Evolutionary conservation across 2,888 invertebrate species (phyloP), one percentile per base, ranked within the genome.

Genomic region (Lucinisca nassula): DNA sequence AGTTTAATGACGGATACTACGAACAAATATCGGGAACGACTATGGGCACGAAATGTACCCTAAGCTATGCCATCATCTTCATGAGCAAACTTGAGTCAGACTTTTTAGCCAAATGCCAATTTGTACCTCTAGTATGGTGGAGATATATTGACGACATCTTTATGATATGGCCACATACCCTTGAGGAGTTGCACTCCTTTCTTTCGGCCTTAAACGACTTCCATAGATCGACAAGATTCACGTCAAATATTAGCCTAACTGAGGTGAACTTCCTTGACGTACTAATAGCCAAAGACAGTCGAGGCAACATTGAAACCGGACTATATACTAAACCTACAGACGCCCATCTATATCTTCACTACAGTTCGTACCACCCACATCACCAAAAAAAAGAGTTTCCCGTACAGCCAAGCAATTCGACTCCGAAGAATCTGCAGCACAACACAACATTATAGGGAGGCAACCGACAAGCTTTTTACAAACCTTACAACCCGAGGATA

Each of bases 21-120:
- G 79, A 79, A 67, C 82, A 82, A 35, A 75, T 67, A 37, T 61
- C 67, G 32, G 82, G 82, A 27, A 75, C 82, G n/a, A 70, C 82
- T 4, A 82, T 76, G 76, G 82, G 82, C 8, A 82, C 82, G 4
- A 75, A 67, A 75, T 82, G 82, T 30, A 76, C 76, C 17, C 45
- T 17, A 12, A 12, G 51, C 24, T 30, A 32, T 1, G 77, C 77
- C 2, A 77, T 77, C 30, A n/a, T 77, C 21, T 77, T 77, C 24
- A 77, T 77, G 77, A n/a, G 61, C 21, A 37, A 77, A 58, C 6
- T 58, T 17, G 77, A 77, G 24, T 6, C 45, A 12, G 37, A 67
- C 21, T 67, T 78, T n/a, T 30, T 78, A 40, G 24, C 12, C 38
- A n/a, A 4, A 67, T 45, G 67, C 17, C 27, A 6, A 17, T 17